Evolutionary conservation across 2,113 vertebrate genomes (phyloP), one percentile per base, ranked within the genome.

Genomic region (Bubalus kerabau): DNA sequence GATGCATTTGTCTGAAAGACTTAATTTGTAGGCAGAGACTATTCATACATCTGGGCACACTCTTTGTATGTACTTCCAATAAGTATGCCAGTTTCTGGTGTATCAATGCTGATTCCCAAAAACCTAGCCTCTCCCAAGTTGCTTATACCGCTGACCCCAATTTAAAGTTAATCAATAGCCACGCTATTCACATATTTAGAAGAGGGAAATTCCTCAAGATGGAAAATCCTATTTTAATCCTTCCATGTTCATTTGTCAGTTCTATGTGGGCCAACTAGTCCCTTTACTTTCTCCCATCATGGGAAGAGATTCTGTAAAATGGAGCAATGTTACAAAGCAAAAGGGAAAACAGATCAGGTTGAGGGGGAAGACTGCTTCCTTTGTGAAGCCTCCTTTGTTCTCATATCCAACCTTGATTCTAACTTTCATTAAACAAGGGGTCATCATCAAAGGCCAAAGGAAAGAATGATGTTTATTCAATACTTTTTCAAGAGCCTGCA

Each of bases 161-260:
- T 52, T 46, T 96, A 95, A 88, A 92, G 54, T 54, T 78, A 56
- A 90, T 57, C 2, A 15, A 78, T 14, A 86, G 10, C 32, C 9
- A 50, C 32, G 14, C 46, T 48, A 19, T 82, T 60, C 7, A 90
- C 50, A 87, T 46, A n/a, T 88, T 92, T 57, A 82, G 88, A 91
- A 93, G 28, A 92, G 36, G 71, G 26, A 90, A 95, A 78, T 24
- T 82, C 10, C 21, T 64, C 23, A 85, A 91, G 56, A 93, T 32
- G 32, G 88, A 88, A 95, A 95, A 92, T 81, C 6, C n/a, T 46
- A 88, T 67, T 90, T 87, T 80, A 96, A 82, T 81, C 36, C 43
- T 87, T 64, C 52, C 64, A 26, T 74, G 67, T 74, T 85, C 50
- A 90, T 60, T 15, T 87, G 67, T 82, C 6, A 83, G 32, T 67